A percentile compares a stretch with the other conserved stretches of the same genome.
Evolutionary conservation across 1,140 invertebrate species (phyloP).

Genomic region (Caenorhabditis tropicalis): DNA sequence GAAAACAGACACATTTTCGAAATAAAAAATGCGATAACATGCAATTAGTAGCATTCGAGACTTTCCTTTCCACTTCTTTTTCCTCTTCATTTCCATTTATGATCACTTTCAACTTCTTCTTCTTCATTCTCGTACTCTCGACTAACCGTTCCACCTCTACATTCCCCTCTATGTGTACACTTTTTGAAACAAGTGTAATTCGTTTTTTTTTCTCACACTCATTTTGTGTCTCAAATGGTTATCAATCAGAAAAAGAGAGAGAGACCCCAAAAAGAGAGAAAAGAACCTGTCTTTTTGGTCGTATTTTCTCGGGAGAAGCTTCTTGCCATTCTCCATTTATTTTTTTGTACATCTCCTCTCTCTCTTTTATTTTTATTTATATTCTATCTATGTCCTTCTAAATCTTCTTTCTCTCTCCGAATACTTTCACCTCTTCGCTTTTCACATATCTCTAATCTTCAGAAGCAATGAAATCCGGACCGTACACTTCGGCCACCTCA

Average conservation of each 20-base stretch:
- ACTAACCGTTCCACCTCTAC: neutral
- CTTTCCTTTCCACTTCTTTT: neutral
- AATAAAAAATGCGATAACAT: too few species aligned
- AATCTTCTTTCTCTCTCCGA: neutral
- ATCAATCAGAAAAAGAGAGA: neutral
- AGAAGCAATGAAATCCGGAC: constrained; percentile 18
- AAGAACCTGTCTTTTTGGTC: constrained; percentile 30
- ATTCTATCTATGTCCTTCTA: constrained; percentile 16
- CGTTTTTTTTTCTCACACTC: constrained; percentile 20
- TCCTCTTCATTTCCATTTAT: neutral
- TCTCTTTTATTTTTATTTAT: neutral
- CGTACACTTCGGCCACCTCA: neutral
- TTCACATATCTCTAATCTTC: constrained; percentile 33
- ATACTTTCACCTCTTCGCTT: constrained; percentile 17
- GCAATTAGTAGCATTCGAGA: neutral
- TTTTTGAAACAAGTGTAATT: neutral
- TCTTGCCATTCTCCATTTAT: neutral
- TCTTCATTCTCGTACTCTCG: neutral
- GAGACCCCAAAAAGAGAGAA: neutral
- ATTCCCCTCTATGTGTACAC: neutral
- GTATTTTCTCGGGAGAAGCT: neutral
- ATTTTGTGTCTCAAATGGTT: constrained; percentile 9
- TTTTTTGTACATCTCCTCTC: neutral
- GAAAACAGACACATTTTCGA: too few species aligned
- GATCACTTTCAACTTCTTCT: neutral